Conservation (phyloP, 2,888 invertebrate genomes). For the Metacarcinus magister region DNA sequence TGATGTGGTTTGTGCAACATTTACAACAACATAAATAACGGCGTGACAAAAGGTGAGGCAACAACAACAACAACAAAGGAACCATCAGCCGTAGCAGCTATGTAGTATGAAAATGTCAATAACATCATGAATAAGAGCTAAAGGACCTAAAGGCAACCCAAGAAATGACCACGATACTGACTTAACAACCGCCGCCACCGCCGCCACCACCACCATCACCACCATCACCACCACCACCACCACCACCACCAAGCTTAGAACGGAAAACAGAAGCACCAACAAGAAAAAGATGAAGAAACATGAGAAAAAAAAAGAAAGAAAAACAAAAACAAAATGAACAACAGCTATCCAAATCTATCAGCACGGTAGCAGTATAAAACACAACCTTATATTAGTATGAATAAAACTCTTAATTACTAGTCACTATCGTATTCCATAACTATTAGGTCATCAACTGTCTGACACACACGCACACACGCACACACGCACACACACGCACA, state of each 20-base stretch:
- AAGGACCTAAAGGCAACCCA: not conserved
- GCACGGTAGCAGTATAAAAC: not conserved
- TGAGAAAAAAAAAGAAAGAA: not conserved
- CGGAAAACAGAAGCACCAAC: not conserved
- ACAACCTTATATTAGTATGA: not conserved
- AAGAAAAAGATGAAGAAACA: not conserved
- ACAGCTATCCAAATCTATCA: not conserved
- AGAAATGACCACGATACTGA: not conserved
- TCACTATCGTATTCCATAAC: too few species aligned
- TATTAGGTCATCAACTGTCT: too few species aligned
- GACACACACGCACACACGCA: not conserved
- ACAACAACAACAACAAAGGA: not conserved
- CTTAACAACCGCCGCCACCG: not conserved
- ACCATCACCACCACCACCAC: not conserved
- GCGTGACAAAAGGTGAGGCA: not conserved
- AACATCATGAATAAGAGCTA: not conserved
- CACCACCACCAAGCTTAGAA: not conserved
- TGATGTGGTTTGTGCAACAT: not conserved
- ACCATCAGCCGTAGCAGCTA: not conserved
- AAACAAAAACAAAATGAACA: not conserved
- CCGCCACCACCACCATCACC: not conserved
- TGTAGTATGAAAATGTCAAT: not conserved
- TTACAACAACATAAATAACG: not conserved
- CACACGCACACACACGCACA: not conserved
- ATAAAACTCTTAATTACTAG: not conserved